Evolutionary conservation across 2,888 invertebrate species (phyloP), one percentile per base, ranked within the genome.

Genomic region (Zaprionus bogoriensis): DNA sequence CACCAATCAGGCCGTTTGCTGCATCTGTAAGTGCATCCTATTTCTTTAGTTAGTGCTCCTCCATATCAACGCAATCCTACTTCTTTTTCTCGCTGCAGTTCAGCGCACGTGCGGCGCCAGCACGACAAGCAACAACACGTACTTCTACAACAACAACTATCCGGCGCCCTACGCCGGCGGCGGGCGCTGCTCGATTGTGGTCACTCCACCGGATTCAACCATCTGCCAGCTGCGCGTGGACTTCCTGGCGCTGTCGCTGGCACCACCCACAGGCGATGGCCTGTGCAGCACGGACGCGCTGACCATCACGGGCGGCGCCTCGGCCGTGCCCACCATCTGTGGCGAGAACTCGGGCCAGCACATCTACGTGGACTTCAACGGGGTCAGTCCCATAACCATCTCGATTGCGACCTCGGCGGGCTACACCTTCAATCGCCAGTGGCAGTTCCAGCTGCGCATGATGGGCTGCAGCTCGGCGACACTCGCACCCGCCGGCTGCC

Each of bases 331-430:
- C 0, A 89, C 92, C 1, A 93, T 97, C 61, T 97, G 97, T 87
- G 97, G 97, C 0, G 95, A 95, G 87, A 95, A 96, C 89, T 93
- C 94, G 1, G 96, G 96, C 0, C 95, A 96, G 88, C 95, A 95
- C 77, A 92, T 96, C 22, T 96, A 95, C 81, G 93, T 96, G 1
- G 94, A 95, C 87, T 96, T 96, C 82, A 93, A 94, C 78, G 94
- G 93, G 0, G 92, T 93, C 19, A 92, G 92, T 17, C 93, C 95
- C 0, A 95, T 96, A 32, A 94, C 93, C 3, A 92, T 96, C 42
- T 92, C 93, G 0, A 91, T 96, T 12, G 93, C 94, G 9, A 94
- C 95, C 0, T 94, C 94, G 0, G 83, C 92, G 0, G 90, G 92
- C 0, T 93, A 93, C 2, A 91, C 93, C 0, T 93, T 94, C 80